Base-by-base conservation (phyloP, 2,113 vertebrate species). In the Podilymbus podiceps region DNA sequence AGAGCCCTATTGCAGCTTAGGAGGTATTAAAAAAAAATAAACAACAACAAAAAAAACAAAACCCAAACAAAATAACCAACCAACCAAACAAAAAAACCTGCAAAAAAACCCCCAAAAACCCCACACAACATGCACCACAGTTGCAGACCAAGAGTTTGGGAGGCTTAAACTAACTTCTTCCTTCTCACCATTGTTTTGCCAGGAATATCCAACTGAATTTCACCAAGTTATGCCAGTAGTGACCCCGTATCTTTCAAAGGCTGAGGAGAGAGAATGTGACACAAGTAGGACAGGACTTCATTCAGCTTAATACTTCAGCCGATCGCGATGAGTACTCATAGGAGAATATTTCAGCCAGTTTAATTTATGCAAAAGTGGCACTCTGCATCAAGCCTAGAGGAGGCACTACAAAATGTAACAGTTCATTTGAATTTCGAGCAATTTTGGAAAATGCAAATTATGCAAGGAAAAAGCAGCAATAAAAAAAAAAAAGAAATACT, bases 201-300 rank as follows among this genome's bases (percentile, higher is more conserved):
- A 64, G 40, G 21, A 60, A 40, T 67, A 91, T 55, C 93, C 88
- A 31, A 62, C 88, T 63, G 72, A 81, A 81, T 77, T 90, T 85
- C 90, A 74, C 6, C 2, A 76, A 82, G 11, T 83, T 92, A 77
- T 49, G 93, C 33, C 83, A 80, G 63, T n/a, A 59, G 38, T 14
- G 64, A 44, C 64, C 55, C 59, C 2, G 0, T 12, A 40, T 86
- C 55, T 93, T 85, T 78, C 63, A 66, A 59, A 86, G 68, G 64
- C 38, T 79, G 85, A 94, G 63, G 79, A 96, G 46, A 96, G 27
- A 96, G 90, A 90, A 92, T 76, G 52, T 93, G 93, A 96, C 93
- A 96, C 75, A 93, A 94, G 88, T 95, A 96, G 92, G 95, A 66
- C 96, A 95, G 72, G 76, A 64, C 75, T 88, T 85, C 76, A 85